Percentiles rank a stretch among this genome's conserved stretches.
phyloP scores from a whole-genome alignment of 1,140 invertebrate species.

The Eciton burchellii region DNA sequence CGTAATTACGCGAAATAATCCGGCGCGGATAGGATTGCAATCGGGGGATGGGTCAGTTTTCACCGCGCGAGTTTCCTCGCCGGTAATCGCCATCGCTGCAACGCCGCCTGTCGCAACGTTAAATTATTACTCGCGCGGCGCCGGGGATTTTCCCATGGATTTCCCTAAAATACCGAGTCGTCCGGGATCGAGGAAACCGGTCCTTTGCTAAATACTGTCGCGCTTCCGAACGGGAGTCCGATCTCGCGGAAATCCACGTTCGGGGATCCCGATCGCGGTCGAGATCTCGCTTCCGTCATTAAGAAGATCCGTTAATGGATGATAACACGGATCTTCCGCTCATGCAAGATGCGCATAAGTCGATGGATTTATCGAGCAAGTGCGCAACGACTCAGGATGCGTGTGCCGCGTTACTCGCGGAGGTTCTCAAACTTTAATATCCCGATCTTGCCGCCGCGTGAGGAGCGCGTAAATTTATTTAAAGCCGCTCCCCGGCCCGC shows the following conservation, averaged over 20 bases:
- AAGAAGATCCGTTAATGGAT: slow-evolving; percentile 33
- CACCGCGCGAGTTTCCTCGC: neutral
- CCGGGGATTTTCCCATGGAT: slow-evolving; percentile 9
- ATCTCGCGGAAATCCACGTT: too few species aligned
- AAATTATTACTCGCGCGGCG: slow-evolving; percentile 17
- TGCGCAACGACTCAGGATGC: slow-evolving; percentile 49
- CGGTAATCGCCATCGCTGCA: neutral
- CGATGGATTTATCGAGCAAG: slow-evolving; percentile 40
- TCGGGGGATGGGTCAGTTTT: slow-evolving; percentile 35
- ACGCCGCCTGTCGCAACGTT: neutral
- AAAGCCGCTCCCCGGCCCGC: neutral
- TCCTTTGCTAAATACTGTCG: too few species aligned
- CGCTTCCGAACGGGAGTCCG: too few species aligned
- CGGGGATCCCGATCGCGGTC: too few species aligned
- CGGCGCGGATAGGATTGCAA: slow-evolving; percentile 42
- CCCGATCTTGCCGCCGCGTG: slow-evolving; percentile 7
- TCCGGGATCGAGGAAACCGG: slow-evolving; percentile 15
- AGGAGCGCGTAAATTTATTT: slow-evolving; percentile 50
- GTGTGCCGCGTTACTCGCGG: slow-evolving; percentile 30
- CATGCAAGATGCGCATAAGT: slow-evolving; percentile 37
- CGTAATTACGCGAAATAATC: slow-evolving; percentile 55
- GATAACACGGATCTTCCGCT: too few species aligned
- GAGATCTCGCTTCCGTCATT: too few species aligned
- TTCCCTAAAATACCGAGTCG: neutral
- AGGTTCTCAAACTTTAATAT: slow-evolving; percentile 58